Percentiles rank a stretch among this genome's conserved stretches.
Evolutionary conservation across 2,797 vertebrate species (phyloP).

Genomic region (Botia kubotai): DNA sequence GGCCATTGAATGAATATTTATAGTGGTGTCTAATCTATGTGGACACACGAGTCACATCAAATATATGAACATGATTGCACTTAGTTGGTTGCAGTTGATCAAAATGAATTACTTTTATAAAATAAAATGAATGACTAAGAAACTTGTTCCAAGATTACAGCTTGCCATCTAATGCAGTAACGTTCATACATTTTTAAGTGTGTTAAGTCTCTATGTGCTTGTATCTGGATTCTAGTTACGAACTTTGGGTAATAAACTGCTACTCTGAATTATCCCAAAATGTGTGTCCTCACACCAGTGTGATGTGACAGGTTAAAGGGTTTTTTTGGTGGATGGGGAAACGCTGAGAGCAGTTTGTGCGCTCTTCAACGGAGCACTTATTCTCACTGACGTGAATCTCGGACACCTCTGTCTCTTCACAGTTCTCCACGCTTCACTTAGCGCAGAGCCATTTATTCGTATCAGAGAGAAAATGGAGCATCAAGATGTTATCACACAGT

Average conservation of each 20-base stretch:
- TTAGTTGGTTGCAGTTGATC: background rate
- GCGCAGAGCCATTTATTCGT: conserved; percentile 37
- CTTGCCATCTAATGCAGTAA: background rate
- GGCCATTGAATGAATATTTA: background rate
- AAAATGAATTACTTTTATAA: background rate
- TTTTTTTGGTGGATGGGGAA: conserved; percentile 36
- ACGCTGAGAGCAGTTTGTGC: conserved; percentile 35
- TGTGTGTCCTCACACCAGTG: background rate
- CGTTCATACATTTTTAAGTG: background rate
- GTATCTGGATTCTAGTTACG: conserved; percentile 5
- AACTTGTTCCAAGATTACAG: background rate
- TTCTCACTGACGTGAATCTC: background rate
- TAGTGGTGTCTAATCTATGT: conserved; percentile 17
- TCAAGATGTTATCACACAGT: conserved; percentile 28
- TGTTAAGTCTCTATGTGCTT: background rate
- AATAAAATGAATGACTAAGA: background rate
- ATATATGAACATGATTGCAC: background rate
- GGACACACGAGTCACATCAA: background rate
- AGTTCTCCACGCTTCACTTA: background rate
- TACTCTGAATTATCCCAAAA: conserved; percentile 17
- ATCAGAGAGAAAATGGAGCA: conserved; percentile 35
- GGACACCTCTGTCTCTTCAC: conserved; percentile 27
- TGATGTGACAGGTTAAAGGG: conserved; percentile 34
- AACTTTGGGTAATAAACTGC: background rate
- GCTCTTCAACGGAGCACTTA: conserved; percentile 13